phyloP scores from a whole-genome alignment of 2,797 vertebrate genomes.

The Staurois parvus region DNA sequence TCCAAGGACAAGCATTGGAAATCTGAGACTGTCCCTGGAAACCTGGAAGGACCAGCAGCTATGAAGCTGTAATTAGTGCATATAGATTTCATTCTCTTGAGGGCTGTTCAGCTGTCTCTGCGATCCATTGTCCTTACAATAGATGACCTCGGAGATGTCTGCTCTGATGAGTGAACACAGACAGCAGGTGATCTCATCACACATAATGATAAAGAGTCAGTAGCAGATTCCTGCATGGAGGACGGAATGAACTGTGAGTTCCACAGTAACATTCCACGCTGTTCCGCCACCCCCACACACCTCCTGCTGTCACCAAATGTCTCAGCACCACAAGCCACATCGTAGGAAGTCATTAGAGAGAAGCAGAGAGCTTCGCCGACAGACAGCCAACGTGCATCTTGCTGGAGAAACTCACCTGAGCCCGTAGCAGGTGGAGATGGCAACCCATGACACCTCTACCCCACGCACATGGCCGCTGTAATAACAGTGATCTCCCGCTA shows the following conservation, averaged over 20 bases:
- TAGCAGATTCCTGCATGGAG: not conserved
- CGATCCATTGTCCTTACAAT: not conserved
- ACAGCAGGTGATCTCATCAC: not conserved
- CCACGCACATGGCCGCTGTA: slow-evolving; percentile 90
- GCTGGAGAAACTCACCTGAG: slow-evolving; percentile 71
- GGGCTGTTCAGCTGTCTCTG: not conserved
- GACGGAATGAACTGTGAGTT: not conserved
- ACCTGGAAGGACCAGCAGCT: not conserved
- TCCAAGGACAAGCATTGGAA: no score
- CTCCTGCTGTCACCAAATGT: slow-evolving; percentile 18
- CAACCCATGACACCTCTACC: slow-evolving; percentile 81
- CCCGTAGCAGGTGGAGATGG: slow-evolving; percentile 92
- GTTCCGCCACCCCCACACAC: slow-evolving; percentile 22
- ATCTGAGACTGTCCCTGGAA: not conserved
- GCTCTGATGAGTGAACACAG: not conserved
- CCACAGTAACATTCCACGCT: slow-evolving; percentile 13
- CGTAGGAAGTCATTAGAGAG: slow-evolving; percentile 9
- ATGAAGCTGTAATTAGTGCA: not conserved
- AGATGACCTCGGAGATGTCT: not conserved
- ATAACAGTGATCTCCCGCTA: slow-evolving; percentile 89
- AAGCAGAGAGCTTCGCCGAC: not conserved
- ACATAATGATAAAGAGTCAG: not conserved
- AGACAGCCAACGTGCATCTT: not conserved
- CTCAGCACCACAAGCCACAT: not conserved
- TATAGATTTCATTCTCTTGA: not conserved